These are phyloP conservation scores for Drosophila falleni DNA, from an alignment of 2,888 invertebrate species.

Conservation along the genomic window DNA sequence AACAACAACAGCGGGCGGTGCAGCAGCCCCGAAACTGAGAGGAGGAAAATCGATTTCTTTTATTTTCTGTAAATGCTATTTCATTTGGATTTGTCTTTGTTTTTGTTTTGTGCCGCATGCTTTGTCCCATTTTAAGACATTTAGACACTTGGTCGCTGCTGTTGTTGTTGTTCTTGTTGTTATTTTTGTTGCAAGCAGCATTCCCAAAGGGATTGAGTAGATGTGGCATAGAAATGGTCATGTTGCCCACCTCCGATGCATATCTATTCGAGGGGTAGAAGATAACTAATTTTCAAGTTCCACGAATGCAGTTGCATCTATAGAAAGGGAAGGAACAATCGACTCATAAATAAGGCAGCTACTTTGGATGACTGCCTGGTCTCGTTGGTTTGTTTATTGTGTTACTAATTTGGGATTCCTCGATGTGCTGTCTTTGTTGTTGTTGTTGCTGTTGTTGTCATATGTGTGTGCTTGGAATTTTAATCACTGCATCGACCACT, in stretches of 20 bases:
- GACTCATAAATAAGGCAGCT: slow-evolving; percentile 77
- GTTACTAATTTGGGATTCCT: slow-evolving; percentile 81
- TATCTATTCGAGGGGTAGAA: slow-evolving; percentile 66
- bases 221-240: slow-evolving; percentile 60
- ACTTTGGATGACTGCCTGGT: slow-evolving; percentile 63
- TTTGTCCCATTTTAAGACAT: slow-evolving; percentile 78
- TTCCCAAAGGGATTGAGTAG: slow-evolving; percentile 63
- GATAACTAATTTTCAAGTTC: slow-evolving; percentile 77
- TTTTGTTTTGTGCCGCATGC: slow-evolving; percentile 71
- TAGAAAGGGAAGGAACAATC: slow-evolving; percentile 49
- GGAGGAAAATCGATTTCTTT: slow-evolving; percentile 74
- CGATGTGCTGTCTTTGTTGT: slow-evolving; percentile 31
- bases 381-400: slow-evolving; percentile 77
- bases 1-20: slow-evolving; percentile 55
- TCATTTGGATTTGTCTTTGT: slow-evolving; percentile 66
- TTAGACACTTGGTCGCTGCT: slow-evolving; percentile 60
- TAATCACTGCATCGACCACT: slow-evolving; percentile 72
- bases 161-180: slow-evolving; percentile 36
- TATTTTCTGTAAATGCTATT: slow-evolving; percentile 75
- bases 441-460: slow-evolving; percentile 44
- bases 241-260: slow-evolving; percentile 57
- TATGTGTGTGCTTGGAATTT: slow-evolving; percentile 71
- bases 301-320: slow-evolving; percentile 74
- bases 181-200: slow-evolving; percentile 64
- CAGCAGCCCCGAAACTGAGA: slow-evolving; percentile 45